Conservation (phyloP, 2,113 vertebrate genomes). For the Plotosus lineatus region DNA sequence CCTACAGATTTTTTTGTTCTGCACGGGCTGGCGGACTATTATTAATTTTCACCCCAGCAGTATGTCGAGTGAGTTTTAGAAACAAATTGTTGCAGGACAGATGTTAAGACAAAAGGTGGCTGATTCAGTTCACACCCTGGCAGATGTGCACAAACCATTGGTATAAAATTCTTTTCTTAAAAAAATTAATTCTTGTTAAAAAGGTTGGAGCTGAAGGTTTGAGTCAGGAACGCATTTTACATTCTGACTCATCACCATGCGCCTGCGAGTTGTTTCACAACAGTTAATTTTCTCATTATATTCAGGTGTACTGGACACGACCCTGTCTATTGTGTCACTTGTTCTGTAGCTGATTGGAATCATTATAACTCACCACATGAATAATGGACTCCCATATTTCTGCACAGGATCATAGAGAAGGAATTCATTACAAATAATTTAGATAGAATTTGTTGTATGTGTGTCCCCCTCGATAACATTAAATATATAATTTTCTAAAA, state of each 20-base stretch:
- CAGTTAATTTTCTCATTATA: neutral
- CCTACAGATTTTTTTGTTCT: no score
- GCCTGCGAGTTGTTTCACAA: neutral
- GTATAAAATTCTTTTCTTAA: constrained; percentile 31
- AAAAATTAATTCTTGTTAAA: neutral
- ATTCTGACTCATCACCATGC: neutral
- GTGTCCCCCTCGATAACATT: neutral
- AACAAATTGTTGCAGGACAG: neutral
- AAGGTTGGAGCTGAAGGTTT: neutral
- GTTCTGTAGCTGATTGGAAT: neutral
- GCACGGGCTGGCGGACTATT: no score
- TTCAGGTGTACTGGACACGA: constrained; percentile 2
- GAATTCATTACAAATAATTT: constrained; percentile 26
- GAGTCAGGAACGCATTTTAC: neutral
- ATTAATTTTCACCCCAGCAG: no score
- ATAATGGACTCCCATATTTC: constrained; percentile 2
- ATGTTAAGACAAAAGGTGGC: neutral
- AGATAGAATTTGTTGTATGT: constrained; percentile 13
- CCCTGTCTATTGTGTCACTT: neutral
- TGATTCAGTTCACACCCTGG: constrained; percentile 25
- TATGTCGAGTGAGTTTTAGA: constrained; percentile 1
- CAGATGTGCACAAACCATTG: constrained; percentile 1
- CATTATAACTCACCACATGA: neutral
- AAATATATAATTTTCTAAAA: constrained; percentile 44
- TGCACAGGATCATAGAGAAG: neutral